These are phyloP conservation scores for Chironomus tepperi DNA, from an alignment of 1,140 invertebrate species.

Conservation along the genomic window DNA sequence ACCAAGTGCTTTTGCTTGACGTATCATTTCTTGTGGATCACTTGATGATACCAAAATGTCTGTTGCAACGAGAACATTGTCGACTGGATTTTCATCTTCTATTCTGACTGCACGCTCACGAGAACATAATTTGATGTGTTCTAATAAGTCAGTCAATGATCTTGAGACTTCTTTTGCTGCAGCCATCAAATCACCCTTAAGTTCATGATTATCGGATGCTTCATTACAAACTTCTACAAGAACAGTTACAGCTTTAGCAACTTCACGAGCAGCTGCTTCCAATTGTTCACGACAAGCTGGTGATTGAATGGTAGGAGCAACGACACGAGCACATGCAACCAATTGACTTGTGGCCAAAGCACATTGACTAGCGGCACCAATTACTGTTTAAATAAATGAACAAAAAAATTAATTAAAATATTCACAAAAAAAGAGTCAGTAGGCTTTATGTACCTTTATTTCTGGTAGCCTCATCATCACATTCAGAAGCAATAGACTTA, in stretches of 20 bases:
- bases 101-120: conserved; percentile 45
- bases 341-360: conserved; percentile 95
- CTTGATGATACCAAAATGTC: conserved; percentile 80
- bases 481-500: conserved; percentile 85
- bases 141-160: conserved; percentile 81
- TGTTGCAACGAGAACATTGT: conserved; percentile 82
- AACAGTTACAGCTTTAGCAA: conserved; percentile 83
- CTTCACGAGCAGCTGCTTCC: conserved; percentile 84
- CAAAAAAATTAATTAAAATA: neutral
- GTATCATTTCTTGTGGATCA: conserved; percentile 88
- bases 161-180: conserved; percentile 85
- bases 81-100: conserved; percentile 72
- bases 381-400: conserved; percentile 47
- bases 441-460: conserved; percentile 48
- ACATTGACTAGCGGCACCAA: conserved; percentile 90
- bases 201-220: conserved; percentile 50
- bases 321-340: conserved; percentile 94
- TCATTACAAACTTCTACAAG: conserved; percentile 80
- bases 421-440: neutral
- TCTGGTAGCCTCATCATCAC: conserved; percentile 62
- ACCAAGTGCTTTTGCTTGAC: conserved; percentile 83
- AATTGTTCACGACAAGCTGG: conserved; percentile 91
- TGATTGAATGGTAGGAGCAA: conserved; percentile 75
- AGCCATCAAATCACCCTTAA: conserved; percentile 65
- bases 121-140: conserved; percentile 68